phyloP scores from a whole-genome alignment of 1,140 invertebrate species.

The Drosophila aff. region DNA sequence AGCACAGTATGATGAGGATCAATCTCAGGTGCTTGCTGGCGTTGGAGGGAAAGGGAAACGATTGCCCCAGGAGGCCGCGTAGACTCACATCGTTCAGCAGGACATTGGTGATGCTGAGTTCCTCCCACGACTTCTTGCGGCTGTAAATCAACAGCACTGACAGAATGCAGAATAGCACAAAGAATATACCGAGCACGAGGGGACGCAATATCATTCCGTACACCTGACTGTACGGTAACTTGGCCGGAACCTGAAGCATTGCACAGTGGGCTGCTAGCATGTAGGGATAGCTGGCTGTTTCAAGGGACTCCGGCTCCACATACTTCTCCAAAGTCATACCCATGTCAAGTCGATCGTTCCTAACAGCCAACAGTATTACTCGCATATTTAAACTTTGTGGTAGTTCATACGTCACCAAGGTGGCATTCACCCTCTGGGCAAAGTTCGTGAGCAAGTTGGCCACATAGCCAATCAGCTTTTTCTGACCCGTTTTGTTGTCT shows the following conservation, averaged over 20 bases:
- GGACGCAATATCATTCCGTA: slow-evolving; percentile 40
- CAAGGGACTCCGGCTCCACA: neutral
- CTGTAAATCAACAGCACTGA: slow-evolving; percentile 53
- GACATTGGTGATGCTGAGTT: slow-evolving; percentile 27
- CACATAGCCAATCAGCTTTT: slow-evolving; percentile 1
- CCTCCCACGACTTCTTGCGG: slow-evolving; percentile 23
- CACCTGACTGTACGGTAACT: slow-evolving; percentile 34
- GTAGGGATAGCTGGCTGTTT: slow-evolving; percentile 44
- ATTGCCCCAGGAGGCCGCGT: slow-evolving; percentile 64
- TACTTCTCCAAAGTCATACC: slow-evolving; percentile 1
- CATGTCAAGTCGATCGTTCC: slow-evolving; percentile 41
- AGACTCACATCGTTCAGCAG: slow-evolving; percentile 62
- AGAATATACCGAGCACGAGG: slow-evolving; percentile 14
- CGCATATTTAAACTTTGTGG: neutral
- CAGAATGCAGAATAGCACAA: slow-evolving; percentile 38
- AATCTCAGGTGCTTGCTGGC: slow-evolving; percentile 31
- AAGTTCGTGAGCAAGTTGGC: slow-evolving; percentile 16
- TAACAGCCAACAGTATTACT: neutral
- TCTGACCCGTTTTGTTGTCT: slow-evolving; percentile 2
- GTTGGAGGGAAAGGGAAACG: slow-evolving; percentile 42
- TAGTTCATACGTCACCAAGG: neutral
- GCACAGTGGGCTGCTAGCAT: slow-evolving; percentile 36
- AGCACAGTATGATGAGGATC: slow-evolving; percentile 38
- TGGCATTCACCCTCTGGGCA: slow-evolving; percentile 48
- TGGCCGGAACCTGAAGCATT: slow-evolving; percentile 49